phyloP scores from a whole-genome alignment of 2,113 vertebrate species.

The Ceyx margarethae region DNA sequence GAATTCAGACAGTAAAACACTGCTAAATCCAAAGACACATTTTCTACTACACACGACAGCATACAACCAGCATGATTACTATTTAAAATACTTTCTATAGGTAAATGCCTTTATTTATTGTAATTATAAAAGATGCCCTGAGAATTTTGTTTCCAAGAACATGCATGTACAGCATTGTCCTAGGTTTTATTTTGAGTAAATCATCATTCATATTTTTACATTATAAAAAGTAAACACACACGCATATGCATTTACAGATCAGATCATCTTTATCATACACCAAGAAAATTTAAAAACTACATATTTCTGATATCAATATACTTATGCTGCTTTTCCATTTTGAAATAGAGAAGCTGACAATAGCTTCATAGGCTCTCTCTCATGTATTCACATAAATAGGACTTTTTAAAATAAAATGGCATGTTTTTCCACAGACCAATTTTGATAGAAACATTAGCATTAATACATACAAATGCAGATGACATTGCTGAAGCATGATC shows the following conservation, averaged over 20 bases:
- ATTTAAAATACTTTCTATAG: conserved; percentile 31
- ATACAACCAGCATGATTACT: not conserved
- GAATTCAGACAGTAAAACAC: not conserved
- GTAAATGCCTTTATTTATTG: conserved; percentile 28
- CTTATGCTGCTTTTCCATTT: conserved; percentile 68
- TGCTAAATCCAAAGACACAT: not conserved
- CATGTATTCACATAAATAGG: conserved; percentile 64
- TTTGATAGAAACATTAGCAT: conserved; percentile 67
- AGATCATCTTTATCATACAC: conserved; percentile 77
- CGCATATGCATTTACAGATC: conserved; percentile 74
- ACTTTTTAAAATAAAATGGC: conserved; percentile 66
- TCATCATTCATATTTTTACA: conserved; percentile 71
- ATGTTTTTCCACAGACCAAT: conserved; percentile 64
- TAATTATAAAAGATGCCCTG: conserved; percentile 67
- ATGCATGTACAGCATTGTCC: conserved; percentile 72
- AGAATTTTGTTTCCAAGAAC: conserved; percentile 68
- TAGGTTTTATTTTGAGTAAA: conserved; percentile 77
- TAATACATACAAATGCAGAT: conserved; percentile 72
- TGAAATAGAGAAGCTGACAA: conserved; percentile 82
- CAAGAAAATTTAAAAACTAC: conserved; percentile 72
- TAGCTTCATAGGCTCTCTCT: conserved; percentile 77
- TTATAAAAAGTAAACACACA: conserved; percentile 81
- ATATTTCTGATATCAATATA: conserved; percentile 72
- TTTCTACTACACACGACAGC: not conserved
- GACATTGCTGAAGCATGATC: conserved; percentile 71